Percentiles rank a stretch among this genome's conserved stretches.
phyloP scores from a whole-genome alignment of 2,888 invertebrate species.

The Calephelis perditalis region DNA sequence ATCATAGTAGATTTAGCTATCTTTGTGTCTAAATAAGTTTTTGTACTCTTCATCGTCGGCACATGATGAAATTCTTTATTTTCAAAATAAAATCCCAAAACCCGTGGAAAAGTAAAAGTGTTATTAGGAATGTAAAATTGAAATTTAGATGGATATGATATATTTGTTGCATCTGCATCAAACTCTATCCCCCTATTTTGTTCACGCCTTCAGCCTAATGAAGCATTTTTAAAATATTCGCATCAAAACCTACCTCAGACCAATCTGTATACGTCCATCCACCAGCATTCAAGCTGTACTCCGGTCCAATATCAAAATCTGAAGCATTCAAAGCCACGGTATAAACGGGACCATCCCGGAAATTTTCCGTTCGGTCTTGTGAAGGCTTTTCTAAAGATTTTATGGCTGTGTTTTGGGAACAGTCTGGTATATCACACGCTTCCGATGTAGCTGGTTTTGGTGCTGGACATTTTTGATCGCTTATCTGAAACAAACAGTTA shows the following conservation, averaged over 20 bases:
- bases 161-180: no score
- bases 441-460: conserved; percentile 54
- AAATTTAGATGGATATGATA: no score
- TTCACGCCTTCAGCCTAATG: not conserved
- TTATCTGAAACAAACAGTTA: conserved; percentile 42
- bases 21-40: no score
- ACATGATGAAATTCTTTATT: no score
- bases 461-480: conserved; percentile 57
- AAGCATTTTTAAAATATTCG: no score
- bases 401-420: conserved; percentile 41
- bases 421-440: conserved; percentile 54
- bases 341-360: conserved; percentile 61
- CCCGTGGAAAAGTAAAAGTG: no score
- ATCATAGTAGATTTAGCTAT: no score
- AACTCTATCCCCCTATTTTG: no score
- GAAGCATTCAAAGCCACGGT: conserved; percentile 56
- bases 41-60: no score
- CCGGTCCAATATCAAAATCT: conserved; percentile 55
- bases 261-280: conserved; percentile 79
- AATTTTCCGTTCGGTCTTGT: conserved; percentile 50
- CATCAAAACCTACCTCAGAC: conserved; percentile 64
- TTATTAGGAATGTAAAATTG: no score
- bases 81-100: no score
- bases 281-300: conserved; percentile 56
- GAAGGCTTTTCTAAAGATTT: conserved; percentile 42